Evolutionary conservation across 2,113 vertebrate genomes (phyloP).

Genomic region (Rhodinocichla rosea): DNA sequence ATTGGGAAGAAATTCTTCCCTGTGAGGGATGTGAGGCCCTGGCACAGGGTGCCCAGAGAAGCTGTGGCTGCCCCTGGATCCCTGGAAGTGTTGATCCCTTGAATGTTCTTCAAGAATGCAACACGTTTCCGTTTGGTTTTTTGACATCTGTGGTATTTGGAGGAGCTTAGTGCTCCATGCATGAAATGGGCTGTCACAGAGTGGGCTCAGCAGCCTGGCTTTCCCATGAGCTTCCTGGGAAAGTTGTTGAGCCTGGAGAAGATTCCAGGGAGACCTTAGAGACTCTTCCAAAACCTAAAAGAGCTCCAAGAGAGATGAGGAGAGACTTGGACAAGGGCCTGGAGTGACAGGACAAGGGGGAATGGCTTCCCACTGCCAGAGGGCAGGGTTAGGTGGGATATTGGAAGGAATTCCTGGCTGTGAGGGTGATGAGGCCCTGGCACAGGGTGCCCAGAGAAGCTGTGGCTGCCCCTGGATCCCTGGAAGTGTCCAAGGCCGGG

Average conservation of each 20-base stretch:
- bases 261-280: not conserved
- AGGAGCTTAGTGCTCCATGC: not conserved
- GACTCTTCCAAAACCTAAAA: not conserved
- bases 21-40: accelerated
- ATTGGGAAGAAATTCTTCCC: not conserved
- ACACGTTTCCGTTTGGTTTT: too few species aligned
- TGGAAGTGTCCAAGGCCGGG: accelerated
- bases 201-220: not conserved
- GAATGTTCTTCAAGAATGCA: too few species aligned
- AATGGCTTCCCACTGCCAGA: not conserved
- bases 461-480: not conserved
- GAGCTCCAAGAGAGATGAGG: not conserved
- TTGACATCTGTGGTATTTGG: too few species aligned
- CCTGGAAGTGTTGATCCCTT: not conserved
- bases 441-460: not conserved
- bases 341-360: not conserved
- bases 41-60: not conserved
- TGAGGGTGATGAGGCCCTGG: not conserved
- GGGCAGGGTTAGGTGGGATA: accelerated
- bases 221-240: not conserved
- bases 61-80: not conserved
- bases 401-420: accelerated
- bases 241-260: not conserved
- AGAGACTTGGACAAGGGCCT: not conserved
- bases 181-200: not conserved